Conservation (phyloP, 2,797 vertebrate species). For the Macropodus opercularis region DNA sequence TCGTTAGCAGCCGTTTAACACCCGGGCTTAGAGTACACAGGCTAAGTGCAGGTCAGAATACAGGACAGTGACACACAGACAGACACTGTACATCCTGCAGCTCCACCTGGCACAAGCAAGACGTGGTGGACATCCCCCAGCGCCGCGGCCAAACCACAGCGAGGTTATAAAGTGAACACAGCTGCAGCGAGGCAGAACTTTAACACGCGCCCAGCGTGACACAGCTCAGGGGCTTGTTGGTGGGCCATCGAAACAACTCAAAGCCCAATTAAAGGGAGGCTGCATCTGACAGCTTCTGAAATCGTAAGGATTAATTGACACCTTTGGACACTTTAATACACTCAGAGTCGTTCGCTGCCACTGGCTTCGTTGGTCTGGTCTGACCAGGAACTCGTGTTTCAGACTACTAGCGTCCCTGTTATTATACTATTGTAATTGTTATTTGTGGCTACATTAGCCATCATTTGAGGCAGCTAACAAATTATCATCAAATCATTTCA, state of each 20-base stretch:
- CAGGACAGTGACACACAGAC: conserved; percentile 14
- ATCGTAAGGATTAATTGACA: background rate
- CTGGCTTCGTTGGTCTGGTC: background rate
- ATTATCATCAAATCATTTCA: background rate
- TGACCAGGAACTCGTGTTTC: no score
- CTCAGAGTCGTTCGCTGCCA: background rate
- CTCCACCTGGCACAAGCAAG: conserved; percentile 61
- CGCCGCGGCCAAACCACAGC: conserved; percentile 40
- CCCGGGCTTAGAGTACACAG: conserved; percentile 39
- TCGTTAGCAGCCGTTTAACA: conserved; percentile 63
- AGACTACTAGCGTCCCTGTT: no score
- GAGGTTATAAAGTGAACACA: conserved; percentile 61
- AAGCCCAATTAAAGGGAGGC: background rate
- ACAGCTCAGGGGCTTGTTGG: conserved; percentile 2
- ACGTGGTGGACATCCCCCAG: conserved; percentile 57
- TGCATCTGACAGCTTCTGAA: background rate
- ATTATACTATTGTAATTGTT: background rate
- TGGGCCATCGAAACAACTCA: conserved; percentile 12
- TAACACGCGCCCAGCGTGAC: conserved; percentile 11
- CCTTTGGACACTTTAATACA: background rate
- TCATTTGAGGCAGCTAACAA: background rate
- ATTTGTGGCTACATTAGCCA: background rate
- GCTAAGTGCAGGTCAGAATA: conserved; percentile 30
- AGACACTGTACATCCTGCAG: conserved; percentile 16
- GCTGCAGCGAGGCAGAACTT: conserved; percentile 48